Evolutionary conservation across 2,797 vertebrate genomes (phyloP).

Genomic region (Sebastes hubbsi): DNA sequence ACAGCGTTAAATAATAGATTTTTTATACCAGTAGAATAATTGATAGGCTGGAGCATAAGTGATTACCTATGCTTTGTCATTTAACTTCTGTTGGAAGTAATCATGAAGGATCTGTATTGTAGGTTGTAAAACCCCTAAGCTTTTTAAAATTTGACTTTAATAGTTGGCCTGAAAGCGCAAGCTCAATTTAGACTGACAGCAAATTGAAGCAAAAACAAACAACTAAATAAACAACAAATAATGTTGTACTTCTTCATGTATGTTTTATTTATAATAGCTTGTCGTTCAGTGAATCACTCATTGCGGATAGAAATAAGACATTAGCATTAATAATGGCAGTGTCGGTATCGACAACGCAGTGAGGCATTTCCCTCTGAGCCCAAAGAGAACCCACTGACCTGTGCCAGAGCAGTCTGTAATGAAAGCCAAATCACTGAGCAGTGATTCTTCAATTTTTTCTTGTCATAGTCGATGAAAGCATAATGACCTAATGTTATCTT

Average conservation of each 20-base stretch:
- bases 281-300: background rate
- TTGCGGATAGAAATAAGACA: constrained; percentile 17
- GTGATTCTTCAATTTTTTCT: constrained; percentile 42
- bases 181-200: background rate
- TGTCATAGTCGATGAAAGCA: constrained; percentile 50
- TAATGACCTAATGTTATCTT: constrained; percentile 48
- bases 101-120: background rate
- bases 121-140: background rate
- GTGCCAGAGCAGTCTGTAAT: constrained; percentile 42
- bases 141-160: background rate
- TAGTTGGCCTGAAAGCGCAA: background rate
- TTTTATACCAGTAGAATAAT: constrained; percentile 32
- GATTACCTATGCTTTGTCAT: constrained; percentile 8
- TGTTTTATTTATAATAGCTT: background rate
- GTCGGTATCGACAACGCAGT: constrained; percentile 37
- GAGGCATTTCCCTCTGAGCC: constrained; percentile 39
- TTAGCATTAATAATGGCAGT: constrained; percentile 27
- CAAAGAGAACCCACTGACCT: constrained; percentile 61
- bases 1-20: constrained; percentile 38
- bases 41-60: constrained; percentile 18
- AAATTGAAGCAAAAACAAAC: background rate
- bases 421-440: constrained; percentile 44
- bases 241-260: background rate
- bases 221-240: background rate
- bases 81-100: constrained; percentile 6